Evolutionary conservation across 2,113 vertebrate genomes (phyloP).

Genomic region (Ctenomys sociabilis): DNA sequence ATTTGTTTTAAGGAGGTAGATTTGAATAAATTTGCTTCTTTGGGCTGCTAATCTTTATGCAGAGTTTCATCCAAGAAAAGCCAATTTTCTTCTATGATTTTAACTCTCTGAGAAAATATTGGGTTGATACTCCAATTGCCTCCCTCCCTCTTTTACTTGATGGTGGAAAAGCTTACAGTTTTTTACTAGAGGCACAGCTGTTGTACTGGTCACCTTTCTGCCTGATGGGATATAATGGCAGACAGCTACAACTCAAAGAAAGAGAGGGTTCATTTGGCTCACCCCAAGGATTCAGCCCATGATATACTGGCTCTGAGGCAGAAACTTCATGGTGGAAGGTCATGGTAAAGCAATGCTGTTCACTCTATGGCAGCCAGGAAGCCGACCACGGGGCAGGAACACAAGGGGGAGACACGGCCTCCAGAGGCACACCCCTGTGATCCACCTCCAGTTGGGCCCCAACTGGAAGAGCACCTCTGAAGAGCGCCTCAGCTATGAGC

Average conservation of each 20-base stretch:
- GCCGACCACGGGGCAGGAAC: not conserved
- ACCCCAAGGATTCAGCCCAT: not conserved
- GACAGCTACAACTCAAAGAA: not conserved
- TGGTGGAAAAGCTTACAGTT: not conserved
- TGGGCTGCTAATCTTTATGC: conserved; percentile 65
- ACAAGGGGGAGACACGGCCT: not conserved
- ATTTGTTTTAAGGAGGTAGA: conserved; percentile 77
- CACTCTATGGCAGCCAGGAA: not conserved
- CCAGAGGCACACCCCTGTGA: not conserved
- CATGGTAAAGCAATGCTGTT: not conserved
- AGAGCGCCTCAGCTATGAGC: not conserved
- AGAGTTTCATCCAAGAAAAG: conserved; percentile 72
- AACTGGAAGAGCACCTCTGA: not conserved
- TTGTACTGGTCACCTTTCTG: not conserved
- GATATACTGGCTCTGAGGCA: not conserved
- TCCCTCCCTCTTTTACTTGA: not conserved
- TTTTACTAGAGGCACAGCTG: not conserved
- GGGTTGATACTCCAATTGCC: conserved; percentile 49
- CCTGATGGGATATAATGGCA: not conserved
- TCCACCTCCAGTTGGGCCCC: not conserved
- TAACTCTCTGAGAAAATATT: conserved; percentile 62
- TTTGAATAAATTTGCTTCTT: conserved; percentile 78
- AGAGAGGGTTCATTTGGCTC: not conserved
- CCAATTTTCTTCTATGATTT: conserved; percentile 67
- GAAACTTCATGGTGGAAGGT: not conserved